phyloP scores from a whole-genome alignment of 2,113 vertebrate genomes.

The Australoheros scitulus region DNA sequence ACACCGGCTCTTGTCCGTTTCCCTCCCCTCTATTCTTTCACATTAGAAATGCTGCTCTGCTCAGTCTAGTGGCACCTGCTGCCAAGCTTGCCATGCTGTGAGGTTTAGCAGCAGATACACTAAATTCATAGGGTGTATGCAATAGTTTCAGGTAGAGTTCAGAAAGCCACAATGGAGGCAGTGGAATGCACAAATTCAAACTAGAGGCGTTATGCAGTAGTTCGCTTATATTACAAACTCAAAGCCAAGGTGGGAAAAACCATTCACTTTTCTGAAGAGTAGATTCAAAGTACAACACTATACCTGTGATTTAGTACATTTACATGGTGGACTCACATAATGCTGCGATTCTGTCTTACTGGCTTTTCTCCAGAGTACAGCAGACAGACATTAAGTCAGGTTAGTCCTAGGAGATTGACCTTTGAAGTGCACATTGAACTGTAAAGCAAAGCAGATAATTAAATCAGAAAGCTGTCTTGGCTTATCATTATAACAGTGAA shows the following conservation, averaged over 20 bases:
- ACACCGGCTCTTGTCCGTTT: not conserved
- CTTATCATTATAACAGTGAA: constrained; percentile 57
- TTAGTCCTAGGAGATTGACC: constrained; percentile 65
- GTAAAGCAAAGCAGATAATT: constrained; percentile 69
- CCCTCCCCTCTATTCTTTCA: constrained; percentile 12
- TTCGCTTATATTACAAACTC: not conserved
- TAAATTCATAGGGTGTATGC: not conserved
- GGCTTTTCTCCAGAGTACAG: constrained; percentile 36
- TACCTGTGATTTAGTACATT: constrained; percentile 2
- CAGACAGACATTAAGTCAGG: constrained; percentile 48
- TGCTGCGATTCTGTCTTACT: constrained; percentile 15
- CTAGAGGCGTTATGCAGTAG: not conserved
- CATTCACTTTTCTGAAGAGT: not conserved
- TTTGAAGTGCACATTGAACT: constrained; percentile 66
- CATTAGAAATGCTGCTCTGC: constrained; percentile 45
- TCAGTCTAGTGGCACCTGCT: constrained; percentile 33
- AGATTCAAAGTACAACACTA: not conserved
- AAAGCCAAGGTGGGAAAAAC: accelerated
- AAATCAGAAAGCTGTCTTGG: constrained; percentile 68
- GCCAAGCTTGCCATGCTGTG: constrained; percentile 17
- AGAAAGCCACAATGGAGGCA: not conserved
- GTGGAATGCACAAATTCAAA: not conserved
- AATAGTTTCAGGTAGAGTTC: not conserved
- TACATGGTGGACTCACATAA: not conserved
- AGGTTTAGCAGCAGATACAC: constrained; percentile 23